phyloP scores from a whole-genome alignment of 2,888 invertebrate species.

The Magallana nippona region DNA sequence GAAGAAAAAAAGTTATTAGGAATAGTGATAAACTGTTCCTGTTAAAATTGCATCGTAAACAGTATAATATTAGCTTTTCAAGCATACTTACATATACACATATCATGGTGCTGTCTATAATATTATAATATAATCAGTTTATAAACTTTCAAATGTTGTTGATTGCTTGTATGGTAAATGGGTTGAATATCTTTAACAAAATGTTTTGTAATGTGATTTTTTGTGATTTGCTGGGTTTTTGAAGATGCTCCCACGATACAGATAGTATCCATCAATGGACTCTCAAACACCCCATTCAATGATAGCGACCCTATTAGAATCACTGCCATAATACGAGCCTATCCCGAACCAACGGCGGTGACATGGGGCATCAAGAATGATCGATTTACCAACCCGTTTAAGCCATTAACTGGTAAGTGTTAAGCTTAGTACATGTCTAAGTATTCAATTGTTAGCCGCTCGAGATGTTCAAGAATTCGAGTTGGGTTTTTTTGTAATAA shows the following conservation, averaged over 20 bases:
- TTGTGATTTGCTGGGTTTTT: not conserved
- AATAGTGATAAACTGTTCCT: no score
- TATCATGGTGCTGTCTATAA: no score
- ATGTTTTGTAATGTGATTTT: not conserved
- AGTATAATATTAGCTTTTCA: no score
- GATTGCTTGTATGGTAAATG: no score
- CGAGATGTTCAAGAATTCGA: not conserved
- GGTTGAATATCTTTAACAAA: no score
- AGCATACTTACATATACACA: no score
- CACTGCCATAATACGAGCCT: not conserved
- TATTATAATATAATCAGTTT: no score
- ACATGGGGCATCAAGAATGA: slow-evolving; percentile 15
- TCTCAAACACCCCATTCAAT: not conserved
- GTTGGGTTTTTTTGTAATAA: not conserved
- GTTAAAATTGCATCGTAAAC: no score
- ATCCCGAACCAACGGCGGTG: not conserved
- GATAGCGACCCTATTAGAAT: not conserved
- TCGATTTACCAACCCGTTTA: slow-evolving; percentile 23
- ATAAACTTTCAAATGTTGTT: no score
- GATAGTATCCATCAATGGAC: not conserved
- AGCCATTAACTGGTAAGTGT: not conserved
- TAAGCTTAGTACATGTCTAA: not conserved
- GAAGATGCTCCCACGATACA: not conserved
- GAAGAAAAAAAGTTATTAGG: no score
- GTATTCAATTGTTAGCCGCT: not conserved